A percentile compares a stretch with the other conserved stretches of the same genome.
These are phyloP conservation scores for Heliconius hewitsoni DNA, from an alignment of 1,140 invertebrate species.

Conservation along the genomic window DNA sequence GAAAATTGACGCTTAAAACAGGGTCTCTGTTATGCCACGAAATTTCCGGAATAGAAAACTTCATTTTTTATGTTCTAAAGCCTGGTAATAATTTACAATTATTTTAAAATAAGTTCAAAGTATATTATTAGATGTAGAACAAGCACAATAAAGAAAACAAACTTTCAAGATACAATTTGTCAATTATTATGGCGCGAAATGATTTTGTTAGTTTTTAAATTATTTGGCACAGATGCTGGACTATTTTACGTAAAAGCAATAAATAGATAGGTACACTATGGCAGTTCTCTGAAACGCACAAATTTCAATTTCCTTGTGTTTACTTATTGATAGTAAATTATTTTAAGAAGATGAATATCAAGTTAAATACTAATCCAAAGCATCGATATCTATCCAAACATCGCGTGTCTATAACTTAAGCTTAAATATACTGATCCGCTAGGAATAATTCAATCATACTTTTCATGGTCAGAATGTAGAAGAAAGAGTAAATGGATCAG, in stretches of 20 bases:
- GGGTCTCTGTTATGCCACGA: conserved; percentile 98
- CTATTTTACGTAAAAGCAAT: not conserved
- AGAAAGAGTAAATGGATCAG: no score
- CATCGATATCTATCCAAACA: no score
- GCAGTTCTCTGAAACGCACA: no score
- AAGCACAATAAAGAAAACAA: conserved; percentile 13
- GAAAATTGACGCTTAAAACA: conserved; percentile 94
- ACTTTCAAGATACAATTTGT: conserved; percentile 11
- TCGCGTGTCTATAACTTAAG: no score
- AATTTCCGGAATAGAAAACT: conserved; percentile 97
- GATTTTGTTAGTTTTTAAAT: not conserved
- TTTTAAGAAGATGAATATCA: no score
- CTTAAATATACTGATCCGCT: no score
- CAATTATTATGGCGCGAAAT: conserved; percentile 23
- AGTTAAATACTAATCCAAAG: no score
- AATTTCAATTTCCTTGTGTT: no score
- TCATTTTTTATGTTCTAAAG: conserved; percentile 80
- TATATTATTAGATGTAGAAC: not conserved
- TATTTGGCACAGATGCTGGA: not conserved
- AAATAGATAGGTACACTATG: no score
- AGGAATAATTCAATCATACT: no score
- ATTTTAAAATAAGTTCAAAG: not conserved
- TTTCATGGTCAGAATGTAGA: no score
- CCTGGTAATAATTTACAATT: not conserved
- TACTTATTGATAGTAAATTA: no score